A percentile compares a stretch with the other conserved stretches of the same genome.
Evolutionary conservation across 2,113 vertebrate genomes (phyloP).

Genomic region (Tapirus terrestris): DNA sequence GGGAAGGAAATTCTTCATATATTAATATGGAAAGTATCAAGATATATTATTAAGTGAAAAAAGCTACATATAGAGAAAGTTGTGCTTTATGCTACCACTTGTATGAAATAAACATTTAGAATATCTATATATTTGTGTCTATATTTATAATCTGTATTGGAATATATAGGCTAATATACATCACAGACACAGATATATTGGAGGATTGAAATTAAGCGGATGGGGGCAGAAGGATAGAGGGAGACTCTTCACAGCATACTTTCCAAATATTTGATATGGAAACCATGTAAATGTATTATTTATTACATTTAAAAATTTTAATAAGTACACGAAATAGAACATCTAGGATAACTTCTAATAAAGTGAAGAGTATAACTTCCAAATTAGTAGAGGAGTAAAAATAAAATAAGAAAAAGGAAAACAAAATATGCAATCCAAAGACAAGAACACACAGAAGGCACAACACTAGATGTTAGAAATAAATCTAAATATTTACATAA

Average conservation of each 20-base stretch:
- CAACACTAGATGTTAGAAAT: neutral
- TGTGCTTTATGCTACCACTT: neutral
- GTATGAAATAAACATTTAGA: neutral
- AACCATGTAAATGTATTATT: neutral
- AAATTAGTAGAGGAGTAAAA: constrained; percentile 28
- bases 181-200: neutral
- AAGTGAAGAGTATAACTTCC: constrained; percentile 17
- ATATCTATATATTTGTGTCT: neutral
- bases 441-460: neutral
- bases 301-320: neutral
- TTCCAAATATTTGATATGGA: constrained; percentile 19
- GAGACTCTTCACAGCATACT: neutral
- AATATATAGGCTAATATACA: neutral
- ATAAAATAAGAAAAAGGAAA: constrained; percentile 35
- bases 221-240: neutral
- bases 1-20: constrained; percentile 7
- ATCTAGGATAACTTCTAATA: constrained; percentile 3
- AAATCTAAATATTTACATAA: constrained; percentile 19
- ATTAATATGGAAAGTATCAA: neutral
- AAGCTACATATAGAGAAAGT: neutral
- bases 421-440: neutral
- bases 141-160: neutral
- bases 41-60: constrained; percentile 5
- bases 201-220: neutral
- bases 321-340: constrained; percentile 1